Base-by-base conservation (phyloP, 2,888 invertebrate genomes). In the Ischnus inquisitorius region DNA sequence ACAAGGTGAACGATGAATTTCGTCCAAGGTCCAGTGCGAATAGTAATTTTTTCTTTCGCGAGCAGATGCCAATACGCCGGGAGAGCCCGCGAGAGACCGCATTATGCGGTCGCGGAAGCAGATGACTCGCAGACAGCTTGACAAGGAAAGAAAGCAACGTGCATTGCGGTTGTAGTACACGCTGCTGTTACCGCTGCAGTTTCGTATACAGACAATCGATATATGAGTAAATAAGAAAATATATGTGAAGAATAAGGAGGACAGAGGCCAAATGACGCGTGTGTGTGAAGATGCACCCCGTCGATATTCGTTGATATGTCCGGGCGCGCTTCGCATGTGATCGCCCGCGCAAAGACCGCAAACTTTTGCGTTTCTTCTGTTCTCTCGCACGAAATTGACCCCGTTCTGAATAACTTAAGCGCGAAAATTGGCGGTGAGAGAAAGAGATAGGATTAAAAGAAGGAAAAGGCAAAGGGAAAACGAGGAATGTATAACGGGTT, bases 51-150 rank as follows among this genome's bases (percentile, higher is more conserved):
- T 71, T 51, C n/a, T 51, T 71, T 65, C 41, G 51, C 19, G 41
- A 76, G 80, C 83, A 84, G 82, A 79, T 85, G 79, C 65, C 68
- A 34, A 34, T 8, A 19, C 34, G 71, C 19, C 41, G 68, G 60
- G 68, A 68, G 19, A 74, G 39, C 14, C 51, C 67, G 76, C 77
- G 72, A 84, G 77, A 84, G 76, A 62, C 76, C 64, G 69, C 74
- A 80, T 83, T 83, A 76, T 85, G 82, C 79, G 82, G 84, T 85
- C 72, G 79, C 83, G 60, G 43, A 77, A 79, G 76, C 82, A 85
- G 84, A 85, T 84, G 65, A 87, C 88, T 90, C 90, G 90, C 90
- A 89, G 86, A 90, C 83, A 88, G 87, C 82, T 46, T 65, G 48
- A 39, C 51, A 78, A 25, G 71, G 72, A 82, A 77, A 51, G 39